Evolutionary conservation across 2,888 invertebrate species (phyloP), one percentile per base, ranked within the genome.

Genomic region (Erebia palarica): DNA sequence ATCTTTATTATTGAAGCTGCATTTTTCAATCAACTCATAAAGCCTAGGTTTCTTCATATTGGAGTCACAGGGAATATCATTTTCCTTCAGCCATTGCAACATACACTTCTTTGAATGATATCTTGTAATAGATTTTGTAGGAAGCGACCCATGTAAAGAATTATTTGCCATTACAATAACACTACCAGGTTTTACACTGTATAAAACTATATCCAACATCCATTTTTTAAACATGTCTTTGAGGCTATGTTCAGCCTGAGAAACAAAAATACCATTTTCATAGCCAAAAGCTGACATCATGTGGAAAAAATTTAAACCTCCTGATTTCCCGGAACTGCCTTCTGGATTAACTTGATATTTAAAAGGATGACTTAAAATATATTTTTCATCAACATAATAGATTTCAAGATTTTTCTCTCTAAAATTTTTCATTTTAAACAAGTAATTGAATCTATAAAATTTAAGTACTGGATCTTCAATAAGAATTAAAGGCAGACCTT

Each of bases 361-460:
- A 55, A 86, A 72, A 18, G 84, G 59, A 51, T 14, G 27, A 76
- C 80, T 81, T 55, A 86, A 71, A 18, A 84, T 61, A 58, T 63
- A 57, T 77, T 81, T 82, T 74, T 82, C 84, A 76, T 85, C 84
- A n/a, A 88, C 72, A 68, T 86, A 86, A 73, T 82, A 87, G 65
- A 88, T 78, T n/a, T 68, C 57, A 57, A 66, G 71, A 36, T 70
- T 55, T 27, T 68, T 59, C 11, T 21, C 49, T 69, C 86, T 81
- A 13, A 79, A 69, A 59, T 81, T 78, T 21, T 51, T 79, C 0
- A 87, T 81, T 77, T 84, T 85, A 4, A 77, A 80, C 1, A 88
- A 71, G 72, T 82, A 88, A 63, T 78, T 72, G 72, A 72, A 82
- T 70, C 88, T 78, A 74, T 86, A 80, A 81, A 82, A 86, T 27